Conservation (phyloP, 2,888 invertebrate species). For the Pristionchus exspectatus region DNA sequence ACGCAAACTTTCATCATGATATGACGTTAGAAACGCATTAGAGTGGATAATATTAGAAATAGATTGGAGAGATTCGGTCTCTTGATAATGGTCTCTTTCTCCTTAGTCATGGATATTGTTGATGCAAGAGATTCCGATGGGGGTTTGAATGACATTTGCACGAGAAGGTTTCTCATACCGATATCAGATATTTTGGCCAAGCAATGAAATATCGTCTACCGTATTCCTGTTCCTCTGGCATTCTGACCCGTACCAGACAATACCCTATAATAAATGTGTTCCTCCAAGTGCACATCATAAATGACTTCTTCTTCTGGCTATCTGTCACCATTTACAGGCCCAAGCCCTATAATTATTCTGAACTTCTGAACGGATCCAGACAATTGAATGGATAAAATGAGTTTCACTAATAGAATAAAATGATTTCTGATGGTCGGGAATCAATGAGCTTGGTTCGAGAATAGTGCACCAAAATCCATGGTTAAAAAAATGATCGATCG, state of each 20-base stretch:
- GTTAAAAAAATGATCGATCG: slow-evolving; percentile 1
- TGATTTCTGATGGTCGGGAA: too few species aligned
- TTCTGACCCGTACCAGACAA: neutral
- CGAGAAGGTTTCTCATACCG: neutral
- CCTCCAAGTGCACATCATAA: neutral
- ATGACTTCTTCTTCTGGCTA: slow-evolving; percentile 7
- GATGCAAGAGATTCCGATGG: neutral
- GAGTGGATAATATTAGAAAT: neutral
- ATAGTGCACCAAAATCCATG: too few species aligned
- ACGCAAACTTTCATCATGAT: neutral
- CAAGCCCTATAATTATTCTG: neutral
- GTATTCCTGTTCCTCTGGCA: neutral
- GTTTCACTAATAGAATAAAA: too few species aligned
- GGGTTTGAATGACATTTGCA: slow-evolving; percentile 3
- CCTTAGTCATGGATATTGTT: slow-evolving; percentile 35
- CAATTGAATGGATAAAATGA: too few species aligned
- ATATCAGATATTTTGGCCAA: neutral
- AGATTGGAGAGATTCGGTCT: neutral
- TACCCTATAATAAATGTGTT: slow-evolving; percentile 14
- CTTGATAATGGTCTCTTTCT: neutral
- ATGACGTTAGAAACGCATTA: slow-evolving; percentile 8
- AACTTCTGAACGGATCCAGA: neutral
- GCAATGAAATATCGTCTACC: neutral
- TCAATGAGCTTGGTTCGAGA: too few species aligned
- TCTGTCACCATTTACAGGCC: slow-evolving; percentile 21